Percentiles rank a stretch among this genome's conserved stretches.
phyloP scores from a whole-genome alignment of 2,113 vertebrate species.

The Thermophis baileyi region DNA sequence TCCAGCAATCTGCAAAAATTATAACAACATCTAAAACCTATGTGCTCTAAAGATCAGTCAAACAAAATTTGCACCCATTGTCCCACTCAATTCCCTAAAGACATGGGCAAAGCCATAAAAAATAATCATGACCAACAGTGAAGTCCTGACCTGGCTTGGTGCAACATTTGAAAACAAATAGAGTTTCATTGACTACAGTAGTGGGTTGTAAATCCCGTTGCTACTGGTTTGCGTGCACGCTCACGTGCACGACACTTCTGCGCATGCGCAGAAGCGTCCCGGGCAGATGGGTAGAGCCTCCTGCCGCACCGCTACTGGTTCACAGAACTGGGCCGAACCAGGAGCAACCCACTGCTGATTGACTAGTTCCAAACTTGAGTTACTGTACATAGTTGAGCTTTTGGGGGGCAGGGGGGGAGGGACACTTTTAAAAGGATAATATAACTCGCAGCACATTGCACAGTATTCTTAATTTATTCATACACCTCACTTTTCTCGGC shows the following conservation, averaged over 20 bases:
- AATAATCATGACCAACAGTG: background rate
- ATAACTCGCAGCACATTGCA: background rate
- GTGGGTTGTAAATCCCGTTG: no score
- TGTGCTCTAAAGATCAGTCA: background rate
- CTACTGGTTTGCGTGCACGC: no score
- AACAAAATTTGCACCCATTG: background rate
- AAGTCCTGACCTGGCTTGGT: background rate
- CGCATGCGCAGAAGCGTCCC: no score
- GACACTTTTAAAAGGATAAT: background rate
- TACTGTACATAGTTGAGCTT: background rate
- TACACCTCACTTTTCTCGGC: background rate
- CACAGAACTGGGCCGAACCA: no score
- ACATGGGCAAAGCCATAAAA: background rate
- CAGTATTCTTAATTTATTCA: background rate
- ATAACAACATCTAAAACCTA: background rate
- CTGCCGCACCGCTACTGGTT: no score
- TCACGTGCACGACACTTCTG: no score
- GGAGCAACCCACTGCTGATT: no score
- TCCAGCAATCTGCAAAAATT: background rate
- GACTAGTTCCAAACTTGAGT: background rate
- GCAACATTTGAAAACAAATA: background rate
- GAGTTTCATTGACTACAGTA: background rate
- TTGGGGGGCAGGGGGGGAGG: background rate
- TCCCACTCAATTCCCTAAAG: background rate
- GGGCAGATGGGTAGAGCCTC: no score